These are phyloP conservation scores for Nymphicus hollandicus DNA, from an alignment of 2,113 vertebrate genomes.

Conservation along the genomic window DNA sequence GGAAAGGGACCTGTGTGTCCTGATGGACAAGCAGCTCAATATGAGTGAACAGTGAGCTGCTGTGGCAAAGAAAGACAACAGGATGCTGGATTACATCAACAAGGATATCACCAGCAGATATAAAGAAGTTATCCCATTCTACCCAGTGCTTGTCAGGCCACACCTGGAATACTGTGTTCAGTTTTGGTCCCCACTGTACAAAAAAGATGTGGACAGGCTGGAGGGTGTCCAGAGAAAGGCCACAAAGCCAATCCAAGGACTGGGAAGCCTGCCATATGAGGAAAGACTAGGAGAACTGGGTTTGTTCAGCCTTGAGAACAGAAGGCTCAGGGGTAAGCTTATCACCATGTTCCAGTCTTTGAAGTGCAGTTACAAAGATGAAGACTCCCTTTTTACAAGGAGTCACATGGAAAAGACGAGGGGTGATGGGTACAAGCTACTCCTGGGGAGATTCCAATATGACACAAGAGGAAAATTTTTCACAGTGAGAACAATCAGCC, in stretches of 20 bases:
- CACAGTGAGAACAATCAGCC: not conserved
- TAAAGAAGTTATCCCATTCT: not conserved
- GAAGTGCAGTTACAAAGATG: not conserved
- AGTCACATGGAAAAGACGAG: not conserved
- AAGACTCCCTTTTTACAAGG: not conserved
- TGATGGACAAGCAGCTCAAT: not conserved
- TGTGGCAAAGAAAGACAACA: not conserved
- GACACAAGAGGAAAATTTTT: not conserved
- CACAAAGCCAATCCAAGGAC: not conserved
- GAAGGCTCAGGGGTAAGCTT: not conserved
- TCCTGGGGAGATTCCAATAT: not conserved
- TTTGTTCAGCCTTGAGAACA: not conserved
- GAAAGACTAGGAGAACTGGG: not conserved
- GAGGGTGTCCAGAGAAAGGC: not conserved
- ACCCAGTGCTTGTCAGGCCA: not conserved
- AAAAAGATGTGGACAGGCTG: not conserved
- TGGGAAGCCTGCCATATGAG: not conserved
- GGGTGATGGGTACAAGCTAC: not conserved
- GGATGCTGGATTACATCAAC: not conserved
- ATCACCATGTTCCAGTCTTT: not conserved
- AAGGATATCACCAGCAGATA: not conserved
- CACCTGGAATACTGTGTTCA: not conserved
- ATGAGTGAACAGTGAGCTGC: not conserved
- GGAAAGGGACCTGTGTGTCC: not conserved
- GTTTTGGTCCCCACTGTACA: not conserved